These are phyloP conservation scores for Folsomia candida DNA, from an alignment of 2,888 invertebrate genomes.

Conservation along the genomic window DNA sequence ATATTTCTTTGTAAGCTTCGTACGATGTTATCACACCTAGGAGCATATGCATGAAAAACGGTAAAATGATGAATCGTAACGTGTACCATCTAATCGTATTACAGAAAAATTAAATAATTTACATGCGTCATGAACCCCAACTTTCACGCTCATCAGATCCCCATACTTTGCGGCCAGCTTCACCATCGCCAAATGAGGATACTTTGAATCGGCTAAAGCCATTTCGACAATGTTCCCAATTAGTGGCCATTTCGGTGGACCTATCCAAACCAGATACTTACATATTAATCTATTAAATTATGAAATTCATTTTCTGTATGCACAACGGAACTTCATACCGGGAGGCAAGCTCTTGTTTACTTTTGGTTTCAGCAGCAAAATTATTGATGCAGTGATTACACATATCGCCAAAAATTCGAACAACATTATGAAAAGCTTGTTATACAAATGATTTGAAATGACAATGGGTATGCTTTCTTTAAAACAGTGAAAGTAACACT, in stretches of 20 bases:
- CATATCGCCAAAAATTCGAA: neutral
- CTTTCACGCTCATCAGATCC: slow-evolving; percentile 10
- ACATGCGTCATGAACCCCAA: slow-evolving; percentile 13
- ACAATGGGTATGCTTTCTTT: too few species aligned
- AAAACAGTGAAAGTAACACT: too few species aligned
- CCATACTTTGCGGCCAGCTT: slow-evolving; percentile 23
- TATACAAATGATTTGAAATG: too few species aligned
- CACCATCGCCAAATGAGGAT: slow-evolving; percentile 12
- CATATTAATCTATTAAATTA: neutral
- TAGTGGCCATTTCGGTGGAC: slow-evolving; percentile 16
- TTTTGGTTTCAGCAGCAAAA: neutral
- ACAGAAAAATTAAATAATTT: neutral
- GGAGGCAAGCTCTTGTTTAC: neutral
- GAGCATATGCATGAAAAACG: neutral
- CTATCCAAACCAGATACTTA: slow-evolving; percentile 1
- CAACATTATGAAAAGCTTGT: neutral
- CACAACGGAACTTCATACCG: neutral
- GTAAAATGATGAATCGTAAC: too few species aligned
- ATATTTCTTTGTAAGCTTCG: slow-evolving; percentile 10
- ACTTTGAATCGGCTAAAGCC: neutral
- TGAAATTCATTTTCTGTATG: neutral
- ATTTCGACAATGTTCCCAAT: slow-evolving; percentile 16
- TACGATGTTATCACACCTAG: slow-evolving; percentile 3
- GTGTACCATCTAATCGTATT: too few species aligned
- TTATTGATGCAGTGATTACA: neutral